Evolutionary conservation across 2,113 vertebrate species (phyloP).

Genomic region (Hypanus sabinus): DNA sequence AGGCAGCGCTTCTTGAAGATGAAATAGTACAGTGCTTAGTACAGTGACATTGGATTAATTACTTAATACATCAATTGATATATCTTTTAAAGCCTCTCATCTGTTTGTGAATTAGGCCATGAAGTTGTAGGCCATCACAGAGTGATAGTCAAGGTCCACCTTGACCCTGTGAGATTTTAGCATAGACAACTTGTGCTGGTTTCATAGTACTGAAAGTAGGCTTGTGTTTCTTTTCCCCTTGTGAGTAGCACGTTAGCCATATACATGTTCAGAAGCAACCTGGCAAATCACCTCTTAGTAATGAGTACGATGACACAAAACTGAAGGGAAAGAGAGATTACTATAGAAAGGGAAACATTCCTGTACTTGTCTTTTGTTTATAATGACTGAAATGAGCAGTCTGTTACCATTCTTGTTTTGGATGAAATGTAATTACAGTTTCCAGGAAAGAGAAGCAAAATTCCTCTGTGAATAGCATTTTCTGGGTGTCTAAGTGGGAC

Average conservation of each 20-base stretch:
- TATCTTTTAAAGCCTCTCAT: not conserved
- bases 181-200: not conserved
- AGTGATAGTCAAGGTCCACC: not conserved
- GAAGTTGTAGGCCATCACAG: not conserved
- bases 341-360: not conserved
- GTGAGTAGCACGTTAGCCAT: not conserved
- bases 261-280: not conserved
- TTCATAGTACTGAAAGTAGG: not conserved
- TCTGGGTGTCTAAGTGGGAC: no score
- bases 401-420: not conserved
- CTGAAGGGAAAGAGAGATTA: not conserved
- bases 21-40: not conserved
- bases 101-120: not conserved
- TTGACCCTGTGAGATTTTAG: not conserved
- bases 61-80: not conserved
- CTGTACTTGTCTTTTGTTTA: not conserved
- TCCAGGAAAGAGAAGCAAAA: not conserved
- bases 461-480: not conserved
- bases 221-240: not conserved
- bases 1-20: no score
- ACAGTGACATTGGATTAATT: not conserved
- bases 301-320: not conserved
- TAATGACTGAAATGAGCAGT: not conserved
- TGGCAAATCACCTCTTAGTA: not conserved
- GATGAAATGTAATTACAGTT: not conserved